A percentile compares a stretch with the other conserved stretches of the same genome.
Evolutionary conservation across 1,140 invertebrate species (phyloP).

Genomic region (Bombus confusus): DNA sequence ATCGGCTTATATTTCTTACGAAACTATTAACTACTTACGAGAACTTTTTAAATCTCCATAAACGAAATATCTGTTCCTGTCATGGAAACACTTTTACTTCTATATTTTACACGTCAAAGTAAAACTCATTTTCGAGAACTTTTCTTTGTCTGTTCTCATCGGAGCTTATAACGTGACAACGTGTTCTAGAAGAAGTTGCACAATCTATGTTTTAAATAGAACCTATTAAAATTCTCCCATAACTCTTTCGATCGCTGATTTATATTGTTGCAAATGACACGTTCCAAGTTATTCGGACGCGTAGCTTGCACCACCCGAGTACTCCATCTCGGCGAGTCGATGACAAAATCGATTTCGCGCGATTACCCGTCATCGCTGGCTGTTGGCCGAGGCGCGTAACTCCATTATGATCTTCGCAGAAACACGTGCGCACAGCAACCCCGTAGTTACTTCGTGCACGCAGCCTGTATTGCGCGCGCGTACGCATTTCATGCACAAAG

Average conservation of each 20-base stretch:
- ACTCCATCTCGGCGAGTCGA: background rate
- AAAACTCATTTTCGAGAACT: background rate
- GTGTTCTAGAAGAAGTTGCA: background rate
- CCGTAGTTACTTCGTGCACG: background rate
- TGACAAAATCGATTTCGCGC: slow-evolving; percentile 46
- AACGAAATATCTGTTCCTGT: background rate
- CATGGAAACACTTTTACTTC: background rate
- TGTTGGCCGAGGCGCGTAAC: background rate
- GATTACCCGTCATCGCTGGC: background rate
- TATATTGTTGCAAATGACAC: too few relatives aligned
- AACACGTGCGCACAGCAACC: slow-evolving; percentile 12
- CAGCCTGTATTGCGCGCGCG: background rate
- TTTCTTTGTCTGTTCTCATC: background rate
- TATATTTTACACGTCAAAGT: background rate
- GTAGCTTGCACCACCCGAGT: background rate
- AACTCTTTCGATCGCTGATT: too few relatives aligned
- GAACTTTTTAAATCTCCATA: background rate
- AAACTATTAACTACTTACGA: too few relatives aligned
- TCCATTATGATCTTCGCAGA: slow-evolving; percentile 44
- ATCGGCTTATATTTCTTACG: too few relatives aligned
- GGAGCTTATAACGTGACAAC: background rate
- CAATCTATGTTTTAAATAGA: background rate
- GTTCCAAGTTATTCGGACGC: background rate
- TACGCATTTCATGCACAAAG: slow-evolving; percentile 19
- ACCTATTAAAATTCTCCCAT: too few relatives aligned